Base-by-base conservation (phyloP, 2,888 invertebrate genomes). In the Drosophila paracracens region DNA sequence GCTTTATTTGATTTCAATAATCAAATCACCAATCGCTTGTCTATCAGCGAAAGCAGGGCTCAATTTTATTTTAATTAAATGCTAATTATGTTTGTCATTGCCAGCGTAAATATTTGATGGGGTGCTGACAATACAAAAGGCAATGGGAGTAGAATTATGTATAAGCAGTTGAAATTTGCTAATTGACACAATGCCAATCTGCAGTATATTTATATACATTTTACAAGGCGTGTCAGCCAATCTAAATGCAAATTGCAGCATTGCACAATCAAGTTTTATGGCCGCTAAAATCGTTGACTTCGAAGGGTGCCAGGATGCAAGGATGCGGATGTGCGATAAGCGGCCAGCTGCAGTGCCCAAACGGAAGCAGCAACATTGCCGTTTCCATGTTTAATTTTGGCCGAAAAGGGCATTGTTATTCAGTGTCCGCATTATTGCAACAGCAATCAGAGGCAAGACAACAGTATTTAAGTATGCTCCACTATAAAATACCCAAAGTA, bases 41-140 rank as follows among this genome's bases (percentile, higher is more conserved):
- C 65, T 83, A 87, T 87, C 64, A 67, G 61, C 36, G 27, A 79
- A 73, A 54, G 68, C 76, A 48, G 66, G 72, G 89, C 79, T 77
- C 83, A 64, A 79, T 87, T 88, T 85, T 83, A 83, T 81, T 90
- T 86, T 89, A 88, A 88, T 88, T 88, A 88, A 88, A 86, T 88
- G 80, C 83, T 88, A 90, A 88, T 88, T 90, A 83, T 88, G 82
- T 88, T 88, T 88, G 80, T 79, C 72, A 69, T 73, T 74, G 71
- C 46, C 70, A 62, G 70, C 61, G 79, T 71, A 79, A 90, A 87
- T 87, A 90, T 83, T 87, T 88, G 71, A 69, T 38, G 52, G 66
- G 57, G 50, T 51, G 63, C 52, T 29, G 51, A 65, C 54, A 35
- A 60, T 36, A 50, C 50, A 25, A 54, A 59, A 46, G 16, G 51